Evolutionary conservation across 2,113 vertebrate species (phyloP).

Genomic region (Spheniscus mendiculus): DNA sequence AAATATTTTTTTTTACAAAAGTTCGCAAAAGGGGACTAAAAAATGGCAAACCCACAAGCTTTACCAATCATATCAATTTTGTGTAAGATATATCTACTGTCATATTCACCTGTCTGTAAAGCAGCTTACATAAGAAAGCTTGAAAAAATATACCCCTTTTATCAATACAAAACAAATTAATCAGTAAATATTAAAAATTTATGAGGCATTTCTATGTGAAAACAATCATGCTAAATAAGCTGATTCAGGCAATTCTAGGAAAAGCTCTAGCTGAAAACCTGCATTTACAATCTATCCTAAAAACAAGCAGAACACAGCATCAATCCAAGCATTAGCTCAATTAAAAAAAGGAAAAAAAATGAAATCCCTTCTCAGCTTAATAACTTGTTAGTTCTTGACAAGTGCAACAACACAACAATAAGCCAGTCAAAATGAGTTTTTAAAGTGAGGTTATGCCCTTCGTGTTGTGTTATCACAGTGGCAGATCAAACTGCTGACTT

Average conservation of each 20-base stretch:
- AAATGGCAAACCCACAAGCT: not conserved
- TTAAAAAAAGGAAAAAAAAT: conserved; percentile 26
- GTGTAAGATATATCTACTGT: not conserved
- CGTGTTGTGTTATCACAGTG: conserved; percentile 58
- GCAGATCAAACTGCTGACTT: conserved; percentile 69
- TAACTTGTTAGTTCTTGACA: conserved; percentile 63
- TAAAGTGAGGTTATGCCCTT: conserved; percentile 69
- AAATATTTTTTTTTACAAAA: not conserved
- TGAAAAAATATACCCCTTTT: not conserved
- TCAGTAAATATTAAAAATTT: conserved; percentile 20
- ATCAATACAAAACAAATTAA: not conserved
- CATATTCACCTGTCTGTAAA: not conserved
- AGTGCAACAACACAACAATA: conserved; percentile 59
- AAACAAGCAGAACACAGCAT: not conserved
- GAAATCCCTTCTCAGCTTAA: conserved; percentile 46
- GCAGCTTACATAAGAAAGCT: not conserved
- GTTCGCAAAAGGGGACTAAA: not conserved
- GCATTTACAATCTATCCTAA: conserved; percentile 26
- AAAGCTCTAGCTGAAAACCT: conserved; percentile 35
- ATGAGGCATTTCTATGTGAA: not conserved
- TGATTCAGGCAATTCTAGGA: conserved; percentile 1
- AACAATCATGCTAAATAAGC: conserved; percentile 20
- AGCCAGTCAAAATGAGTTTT: conserved; percentile 69
- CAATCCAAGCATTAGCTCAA: conserved; percentile 43
- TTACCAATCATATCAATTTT: not conserved